Percentiles rank a stretch among this genome's conserved stretches.
Evolutionary conservation across 2,888 invertebrate genomes (phyloP).

Genomic region (Dryomyza anilis): DNA sequence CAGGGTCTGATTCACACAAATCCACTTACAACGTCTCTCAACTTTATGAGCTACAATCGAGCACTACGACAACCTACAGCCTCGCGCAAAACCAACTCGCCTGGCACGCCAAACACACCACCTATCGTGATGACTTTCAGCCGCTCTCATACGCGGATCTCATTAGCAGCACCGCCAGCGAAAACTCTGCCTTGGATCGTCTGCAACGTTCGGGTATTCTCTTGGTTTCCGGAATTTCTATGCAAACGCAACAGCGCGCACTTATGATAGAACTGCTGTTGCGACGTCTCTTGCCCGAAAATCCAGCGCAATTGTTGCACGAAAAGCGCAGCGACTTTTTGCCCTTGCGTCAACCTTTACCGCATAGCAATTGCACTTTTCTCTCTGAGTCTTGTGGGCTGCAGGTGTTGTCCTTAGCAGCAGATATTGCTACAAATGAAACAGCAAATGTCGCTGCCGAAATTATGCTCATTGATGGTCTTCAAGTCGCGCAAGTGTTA

Average conservation of each 20-base stretch:
- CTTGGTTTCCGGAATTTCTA: constrained; percentile 22
- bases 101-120: constrained; percentile 21
- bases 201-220: constrained; percentile 28
- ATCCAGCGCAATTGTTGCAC: not conserved
- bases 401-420: constrained; percentile 24
- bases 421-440: no score
- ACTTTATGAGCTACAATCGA: constrained; percentile 37
- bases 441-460: no score
- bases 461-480: constrained; percentile 10
- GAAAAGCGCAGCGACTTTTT: constrained; percentile 11
- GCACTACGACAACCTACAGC: not conserved
- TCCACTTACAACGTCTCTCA: constrained; percentile 53
- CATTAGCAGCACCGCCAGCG: not conserved
- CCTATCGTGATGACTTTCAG: constrained; percentile 21
- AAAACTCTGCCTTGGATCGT: constrained; percentile 23
- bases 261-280: constrained; percentile 23
- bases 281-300: constrained; percentile 23
- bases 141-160: constrained; percentile 19
- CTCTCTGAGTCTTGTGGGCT: constrained; percentile 32
- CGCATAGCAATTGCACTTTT: constrained; percentile 33
- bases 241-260: constrained; percentile 20
- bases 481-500: not conserved
- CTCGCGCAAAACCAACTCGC: not conserved
- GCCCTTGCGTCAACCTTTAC: not conserved
- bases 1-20: constrained; percentile 66